Evolutionary conservation across 2,797 vertebrate species (phyloP), one percentile per base, ranked within the genome.

Genomic region (Acropternis orthonyx): DNA sequence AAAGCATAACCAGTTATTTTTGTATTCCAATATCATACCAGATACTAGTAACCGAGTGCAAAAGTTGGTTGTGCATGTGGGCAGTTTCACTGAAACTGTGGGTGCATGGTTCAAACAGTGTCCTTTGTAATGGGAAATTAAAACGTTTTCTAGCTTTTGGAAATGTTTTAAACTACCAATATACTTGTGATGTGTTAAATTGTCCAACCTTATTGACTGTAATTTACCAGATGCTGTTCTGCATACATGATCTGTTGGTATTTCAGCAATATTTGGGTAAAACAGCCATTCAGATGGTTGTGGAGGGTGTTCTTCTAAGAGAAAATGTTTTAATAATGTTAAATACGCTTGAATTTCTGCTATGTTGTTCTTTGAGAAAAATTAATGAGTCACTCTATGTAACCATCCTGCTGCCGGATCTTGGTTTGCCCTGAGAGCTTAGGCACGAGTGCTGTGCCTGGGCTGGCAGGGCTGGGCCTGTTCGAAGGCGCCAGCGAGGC

Each of bases 361-460:
- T 34, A 14, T 0, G 2, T 23, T 73, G 37, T 65, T 78, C 22
- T 81, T 56, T 39, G 43, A 59, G 43, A 17, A 67, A 32, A 55
- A 26, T 8, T 19, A 34, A 20, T 48, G 14, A 13, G 14, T 71
- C 58, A 3, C 11, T 20, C 6, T 8, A 1, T 13, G 27, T 58
- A 43, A 24, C 11, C n/a, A 8, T 48, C 10, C 26, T 49, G 62
- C 43, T 54, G 21, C 6, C 17, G 7, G 24, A 26, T 10, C 8
- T 27, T 1, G 19, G 41, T 37, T 54, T 41, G 28, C 34, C 17
- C 2, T 1, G n/a, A 26, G 17, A 61, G 61, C 21, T 1, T 2
- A n/a, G 13, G 28, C 22, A 4, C 1, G 2, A 37, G 51, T 7
- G 9, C 36, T 2, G 3, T 10, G 20, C 1, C 21, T 4, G 0